phyloP scores from a whole-genome alignment of 2,797 vertebrate genomes.

The Spondyliosoma cantharus region DNA sequence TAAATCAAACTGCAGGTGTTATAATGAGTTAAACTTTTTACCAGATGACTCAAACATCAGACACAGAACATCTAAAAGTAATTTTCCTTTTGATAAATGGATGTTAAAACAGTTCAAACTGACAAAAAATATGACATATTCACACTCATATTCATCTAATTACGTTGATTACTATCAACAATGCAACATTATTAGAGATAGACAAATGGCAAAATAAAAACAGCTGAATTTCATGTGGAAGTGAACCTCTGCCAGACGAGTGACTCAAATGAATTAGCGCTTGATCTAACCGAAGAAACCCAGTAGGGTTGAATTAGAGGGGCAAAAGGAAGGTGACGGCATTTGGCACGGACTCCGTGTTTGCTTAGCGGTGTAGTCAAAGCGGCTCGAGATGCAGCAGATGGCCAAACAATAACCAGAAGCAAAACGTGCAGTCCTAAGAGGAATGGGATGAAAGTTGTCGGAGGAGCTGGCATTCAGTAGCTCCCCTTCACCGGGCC shows the following conservation, averaged over 20 bases:
- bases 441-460: conserved; percentile 73
- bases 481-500: conserved; percentile 57
- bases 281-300: conserved; percentile 43
- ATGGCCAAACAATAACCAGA: conserved; percentile 83
- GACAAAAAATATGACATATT: not conserved
- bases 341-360: conserved; percentile 64
- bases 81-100: not conserved
- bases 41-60: too few species aligned
- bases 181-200: not conserved
- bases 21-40: not conserved
- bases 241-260: not conserved
- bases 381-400: conserved; percentile 73
- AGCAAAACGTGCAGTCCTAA: conserved; percentile 69
- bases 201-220: not conserved
- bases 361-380: conserved; percentile 67
- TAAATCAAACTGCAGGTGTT: not conserved
- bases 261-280: conserved; percentile 12
- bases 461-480: conserved; percentile 70
- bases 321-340: conserved; percentile 67
- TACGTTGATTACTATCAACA: not conserved
- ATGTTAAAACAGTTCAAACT: conserved; percentile 8
- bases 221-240: not conserved
- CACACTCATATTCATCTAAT: too few species aligned
- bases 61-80: not conserved
- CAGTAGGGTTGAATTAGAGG: conserved; percentile 64